Evolutionary conservation across 2,113 vertebrate species (phyloP).

Genomic region (Malurus melanocephalus): DNA sequence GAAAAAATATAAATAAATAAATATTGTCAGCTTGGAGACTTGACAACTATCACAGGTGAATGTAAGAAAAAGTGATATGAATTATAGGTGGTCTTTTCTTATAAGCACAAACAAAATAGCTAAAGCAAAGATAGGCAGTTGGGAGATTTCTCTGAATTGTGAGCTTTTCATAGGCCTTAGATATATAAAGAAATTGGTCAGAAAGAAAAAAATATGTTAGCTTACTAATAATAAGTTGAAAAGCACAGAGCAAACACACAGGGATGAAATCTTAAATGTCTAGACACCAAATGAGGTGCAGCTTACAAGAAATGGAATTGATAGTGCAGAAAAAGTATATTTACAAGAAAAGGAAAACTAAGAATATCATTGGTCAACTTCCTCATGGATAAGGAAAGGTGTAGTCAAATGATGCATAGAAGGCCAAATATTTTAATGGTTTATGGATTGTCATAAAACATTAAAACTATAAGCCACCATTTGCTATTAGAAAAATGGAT

Average conservation of each 20-base stretch:
- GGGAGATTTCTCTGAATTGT: neutral
- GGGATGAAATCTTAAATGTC: neutral
- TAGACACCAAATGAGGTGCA: neutral
- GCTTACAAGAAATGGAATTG: neutral
- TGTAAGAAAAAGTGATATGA: neutral
- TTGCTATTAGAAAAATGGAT: neutral
- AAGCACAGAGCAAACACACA: neutral
- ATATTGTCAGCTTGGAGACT: too few relatives aligned
- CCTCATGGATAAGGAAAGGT: neutral
- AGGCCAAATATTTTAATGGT: neutral
- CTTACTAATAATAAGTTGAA: neutral
- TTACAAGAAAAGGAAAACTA: neutral
- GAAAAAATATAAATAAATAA: neutral
- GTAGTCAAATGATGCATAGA: neutral
- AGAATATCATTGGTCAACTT: neutral
- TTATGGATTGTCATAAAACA: neutral
- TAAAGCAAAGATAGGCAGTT: neutral
- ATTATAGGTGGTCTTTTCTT: neutral
- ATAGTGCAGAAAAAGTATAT: neutral
- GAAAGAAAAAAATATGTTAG: neutral
- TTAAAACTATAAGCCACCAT: neutral
- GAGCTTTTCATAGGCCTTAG: neutral
- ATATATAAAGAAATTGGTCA: neutral
- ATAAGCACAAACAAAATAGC: neutral
- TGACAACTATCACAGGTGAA: neutral